Conservation (phyloP, 2,113 vertebrate species). For the Grallaria varia region DNA sequence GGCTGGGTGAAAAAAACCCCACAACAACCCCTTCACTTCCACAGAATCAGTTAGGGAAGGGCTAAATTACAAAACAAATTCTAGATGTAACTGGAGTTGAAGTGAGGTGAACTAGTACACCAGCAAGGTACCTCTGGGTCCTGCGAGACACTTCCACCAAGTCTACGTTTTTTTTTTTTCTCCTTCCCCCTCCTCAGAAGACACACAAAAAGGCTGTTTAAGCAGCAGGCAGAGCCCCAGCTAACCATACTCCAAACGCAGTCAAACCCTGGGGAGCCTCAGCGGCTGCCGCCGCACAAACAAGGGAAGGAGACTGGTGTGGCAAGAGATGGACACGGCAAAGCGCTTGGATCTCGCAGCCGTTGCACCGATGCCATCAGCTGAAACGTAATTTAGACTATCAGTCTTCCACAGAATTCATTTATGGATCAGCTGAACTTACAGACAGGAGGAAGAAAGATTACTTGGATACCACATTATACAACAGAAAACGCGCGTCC, state of each 20-base stretch:
- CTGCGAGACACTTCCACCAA: background rate
- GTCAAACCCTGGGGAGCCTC: background rate
- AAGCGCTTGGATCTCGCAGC: background rate
- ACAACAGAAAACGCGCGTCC: background rate
- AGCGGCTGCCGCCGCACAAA: background rate
- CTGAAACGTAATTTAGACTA: background rate
- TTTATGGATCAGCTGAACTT: background rate
- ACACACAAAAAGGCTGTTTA: background rate
- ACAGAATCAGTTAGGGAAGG: background rate
- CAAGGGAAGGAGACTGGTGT: background rate
- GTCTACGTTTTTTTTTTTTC: background rate
- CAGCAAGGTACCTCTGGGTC: background rate
- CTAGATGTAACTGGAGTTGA: constrained; percentile 6
- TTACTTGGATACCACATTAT: background rate
- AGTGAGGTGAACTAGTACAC: background rate
- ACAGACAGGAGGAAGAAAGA: background rate
- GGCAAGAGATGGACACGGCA: background rate
- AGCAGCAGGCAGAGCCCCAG: background rate
- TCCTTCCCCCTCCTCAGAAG: background rate
- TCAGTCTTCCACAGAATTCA: background rate
- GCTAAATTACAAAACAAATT: constrained; percentile 23
- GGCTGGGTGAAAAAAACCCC: background rate
- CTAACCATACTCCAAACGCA: background rate
- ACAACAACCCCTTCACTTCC: background rate
- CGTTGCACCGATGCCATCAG: background rate